These are phyloP conservation scores for Hypolimnas misippus DNA, from an alignment of 2,888 invertebrate genomes.

Conservation along the genomic window DNA sequence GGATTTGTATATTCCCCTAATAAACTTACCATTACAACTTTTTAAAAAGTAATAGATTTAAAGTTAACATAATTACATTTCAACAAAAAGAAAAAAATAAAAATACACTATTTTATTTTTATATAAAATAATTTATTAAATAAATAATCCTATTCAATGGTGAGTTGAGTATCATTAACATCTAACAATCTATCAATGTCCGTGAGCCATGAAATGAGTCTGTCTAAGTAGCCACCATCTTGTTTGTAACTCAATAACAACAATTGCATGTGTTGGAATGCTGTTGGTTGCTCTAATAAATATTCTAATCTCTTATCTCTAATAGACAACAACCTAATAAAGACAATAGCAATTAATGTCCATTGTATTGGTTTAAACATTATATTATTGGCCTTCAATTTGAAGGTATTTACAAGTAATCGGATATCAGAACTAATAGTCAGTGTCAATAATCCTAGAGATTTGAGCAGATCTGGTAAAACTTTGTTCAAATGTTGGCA, in stretches of 20 bases:
- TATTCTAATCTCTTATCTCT: conserved; percentile 62
- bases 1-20: too few species aligned
- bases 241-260: conserved; percentile 78
- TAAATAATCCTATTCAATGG: conserved; percentile 45
- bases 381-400: conserved; percentile 88
- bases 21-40: too few species aligned
- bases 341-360: conserved; percentile 87
- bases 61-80: too few species aligned
- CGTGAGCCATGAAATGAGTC: conserved; percentile 77
- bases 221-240: conserved; percentile 78
- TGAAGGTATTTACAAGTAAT: conserved; percentile 85
- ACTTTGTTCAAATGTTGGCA: conserved; percentile 86
- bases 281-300: conserved; percentile 60
- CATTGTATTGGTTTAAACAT: conserved; percentile 89
- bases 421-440: conserved; percentile 75
- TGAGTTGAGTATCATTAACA: conserved; percentile 68
- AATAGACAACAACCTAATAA: conserved; percentile 85
- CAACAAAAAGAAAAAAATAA: too few species aligned
- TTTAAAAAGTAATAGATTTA: too few species aligned
- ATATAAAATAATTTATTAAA: conserved; percentile 1
- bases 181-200: conserved; percentile 76
- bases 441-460: conserved; percentile 71
- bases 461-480: conserved; percentile 82
- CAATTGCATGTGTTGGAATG: conserved; percentile 73
- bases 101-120: background rate